A percentile compares a stretch with the other conserved stretches of the same genome.
Conservation (phyloP, 2,113 vertebrate species). For the Scomber colias region DNA sequence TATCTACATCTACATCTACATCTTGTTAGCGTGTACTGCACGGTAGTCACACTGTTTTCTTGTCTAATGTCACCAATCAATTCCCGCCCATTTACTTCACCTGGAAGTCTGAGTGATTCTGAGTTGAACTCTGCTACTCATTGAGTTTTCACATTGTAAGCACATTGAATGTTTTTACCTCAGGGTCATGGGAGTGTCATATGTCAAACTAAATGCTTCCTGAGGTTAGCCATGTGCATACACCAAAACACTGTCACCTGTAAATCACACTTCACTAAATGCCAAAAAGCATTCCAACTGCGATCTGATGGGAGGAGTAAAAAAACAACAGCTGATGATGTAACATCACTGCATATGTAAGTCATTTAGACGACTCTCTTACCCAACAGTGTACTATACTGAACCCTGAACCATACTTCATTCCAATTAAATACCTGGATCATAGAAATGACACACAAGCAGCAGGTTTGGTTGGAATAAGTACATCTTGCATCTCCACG, state of each 20-base stretch:
- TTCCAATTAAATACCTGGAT: not conserved
- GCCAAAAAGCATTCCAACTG: constrained; percentile 36
- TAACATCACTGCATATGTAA: not conserved
- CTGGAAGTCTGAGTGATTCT: not conserved
- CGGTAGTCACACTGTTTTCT: not conserved
- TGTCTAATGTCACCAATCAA: not conserved
- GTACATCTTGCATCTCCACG: not conserved
- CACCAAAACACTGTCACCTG: constrained; percentile 56
- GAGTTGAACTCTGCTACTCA: not conserved
- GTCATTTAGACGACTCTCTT: not conserved
- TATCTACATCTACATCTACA: not conserved
- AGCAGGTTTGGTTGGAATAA: not conserved
- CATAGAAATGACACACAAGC: not conserved
- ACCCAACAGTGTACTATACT: not conserved
- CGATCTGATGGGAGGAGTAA: constrained; percentile 9
- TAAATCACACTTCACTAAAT: constrained; percentile 59
- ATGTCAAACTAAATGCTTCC: constrained; percentile 73
- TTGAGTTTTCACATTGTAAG: constrained; percentile 10
- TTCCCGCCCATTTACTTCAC: constrained; percentile 7
- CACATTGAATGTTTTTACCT: constrained; percentile 17
- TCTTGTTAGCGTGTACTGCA: not conserved
- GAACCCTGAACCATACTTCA: not conserved
- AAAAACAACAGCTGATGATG: not conserved
- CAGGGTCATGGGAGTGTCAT: constrained; percentile 61
- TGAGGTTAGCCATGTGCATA: constrained; percentile 66